Conservation (phyloP, 1,140 invertebrate genomes). For the Vollenhovia emeryi region DNA sequence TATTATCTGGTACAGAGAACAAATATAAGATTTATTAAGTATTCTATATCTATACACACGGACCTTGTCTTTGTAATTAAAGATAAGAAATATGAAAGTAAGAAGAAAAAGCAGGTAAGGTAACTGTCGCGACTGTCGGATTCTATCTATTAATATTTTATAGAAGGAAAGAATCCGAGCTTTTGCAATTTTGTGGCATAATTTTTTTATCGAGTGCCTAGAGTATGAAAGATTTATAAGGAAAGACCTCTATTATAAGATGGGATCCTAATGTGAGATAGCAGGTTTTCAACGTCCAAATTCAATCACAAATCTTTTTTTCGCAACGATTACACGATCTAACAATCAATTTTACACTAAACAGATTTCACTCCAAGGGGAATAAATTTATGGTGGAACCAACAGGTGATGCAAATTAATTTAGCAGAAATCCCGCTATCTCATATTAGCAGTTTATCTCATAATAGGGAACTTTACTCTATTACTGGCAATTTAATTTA, state of each 20-base stretch:
- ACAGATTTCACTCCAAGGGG: too few species aligned
- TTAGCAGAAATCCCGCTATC: too few species aligned
- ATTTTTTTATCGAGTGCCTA: neutral
- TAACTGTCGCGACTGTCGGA: neutral
- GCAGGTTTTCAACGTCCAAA: too few species aligned
- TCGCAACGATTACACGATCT: too few species aligned
- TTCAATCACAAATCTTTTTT: too few species aligned
- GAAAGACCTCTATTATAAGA: too few species aligned
- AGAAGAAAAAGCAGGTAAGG: neutral
- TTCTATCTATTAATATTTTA: neutral
- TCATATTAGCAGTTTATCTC: too few species aligned
- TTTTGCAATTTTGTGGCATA: neutral
- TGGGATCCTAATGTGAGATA: too few species aligned
- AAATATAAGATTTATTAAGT: constrained; percentile 58
- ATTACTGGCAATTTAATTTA: neutral
- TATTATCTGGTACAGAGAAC: constrained; percentile 23
- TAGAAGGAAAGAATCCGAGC: neutral
- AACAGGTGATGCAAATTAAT: too few species aligned
- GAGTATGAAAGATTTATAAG: neutral
- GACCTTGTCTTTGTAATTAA: neutral
- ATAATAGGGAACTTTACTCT: too few species aligned
- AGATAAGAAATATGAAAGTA: neutral
- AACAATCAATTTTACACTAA: too few species aligned
- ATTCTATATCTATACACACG: neutral
- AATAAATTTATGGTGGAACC: too few species aligned